phyloP scores from a whole-genome alignment of 2,797 vertebrate species.

The Remorina albescens region DNA sequence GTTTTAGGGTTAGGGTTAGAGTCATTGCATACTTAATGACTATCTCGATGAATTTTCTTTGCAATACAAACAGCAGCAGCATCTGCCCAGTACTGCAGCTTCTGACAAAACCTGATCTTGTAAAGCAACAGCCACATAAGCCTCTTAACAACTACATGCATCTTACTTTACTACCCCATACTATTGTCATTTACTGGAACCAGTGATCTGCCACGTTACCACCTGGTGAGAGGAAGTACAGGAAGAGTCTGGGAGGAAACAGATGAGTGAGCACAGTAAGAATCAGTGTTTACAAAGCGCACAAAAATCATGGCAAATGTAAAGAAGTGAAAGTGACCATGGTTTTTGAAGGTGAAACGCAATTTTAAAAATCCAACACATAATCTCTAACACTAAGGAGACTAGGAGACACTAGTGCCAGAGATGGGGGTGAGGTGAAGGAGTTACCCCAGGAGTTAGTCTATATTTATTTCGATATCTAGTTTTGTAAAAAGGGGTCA shows the following conservation, averaged over 20 bases:
- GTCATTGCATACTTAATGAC: not conserved
- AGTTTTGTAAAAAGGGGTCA: constrained; percentile 10
- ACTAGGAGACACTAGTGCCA: not conserved
- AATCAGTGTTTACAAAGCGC: not conserved
- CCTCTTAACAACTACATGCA: constrained; percentile 43
- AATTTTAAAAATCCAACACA: not conserved
- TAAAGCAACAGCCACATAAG: constrained; percentile 29
- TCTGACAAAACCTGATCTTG: constrained; percentile 34
- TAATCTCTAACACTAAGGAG: not conserved
- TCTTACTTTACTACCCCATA: not conserved
- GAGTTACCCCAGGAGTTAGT: not conserved
- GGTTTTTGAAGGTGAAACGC: not conserved
- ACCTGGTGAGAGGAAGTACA: constrained; percentile 27
- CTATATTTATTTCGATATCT: not conserved
- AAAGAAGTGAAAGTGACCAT: not conserved
- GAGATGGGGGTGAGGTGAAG: not conserved
- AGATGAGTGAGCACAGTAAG: not conserved
- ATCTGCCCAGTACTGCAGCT: not conserved
- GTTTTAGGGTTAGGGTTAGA: too few species aligned
- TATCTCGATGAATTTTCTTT: constrained; percentile 17
- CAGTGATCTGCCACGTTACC: constrained; percentile 18
- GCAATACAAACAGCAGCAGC: constrained; percentile 13
- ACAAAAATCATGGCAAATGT: not conserved
- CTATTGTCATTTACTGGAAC: constrained; percentile 9
- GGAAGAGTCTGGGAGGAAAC: not conserved